Percentiles rank a stretch among this genome's conserved stretches.
Conservation (phyloP, 1,140 invertebrate species). For the Zaprionus ornatus region DNA sequence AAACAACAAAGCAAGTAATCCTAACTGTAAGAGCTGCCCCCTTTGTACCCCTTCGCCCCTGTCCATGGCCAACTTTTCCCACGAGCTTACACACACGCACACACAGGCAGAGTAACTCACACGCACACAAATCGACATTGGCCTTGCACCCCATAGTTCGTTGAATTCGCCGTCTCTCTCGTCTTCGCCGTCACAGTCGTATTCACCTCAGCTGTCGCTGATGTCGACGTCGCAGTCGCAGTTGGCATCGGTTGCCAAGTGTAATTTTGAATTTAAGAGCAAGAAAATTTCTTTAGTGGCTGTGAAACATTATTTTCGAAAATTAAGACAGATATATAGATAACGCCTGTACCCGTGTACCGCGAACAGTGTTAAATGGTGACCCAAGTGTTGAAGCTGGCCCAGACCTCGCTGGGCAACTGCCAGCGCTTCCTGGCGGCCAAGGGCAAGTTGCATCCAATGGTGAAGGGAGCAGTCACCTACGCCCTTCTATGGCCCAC, state of each 20-base stretch:
- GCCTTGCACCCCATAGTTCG: slow-evolving; percentile 7
- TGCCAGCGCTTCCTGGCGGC: slow-evolving; percentile 24
- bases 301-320: not conserved
- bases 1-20: not conserved
- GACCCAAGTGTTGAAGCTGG: slow-evolving; percentile 35
- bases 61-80: not conserved
- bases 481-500: slow-evolving; percentile 90
- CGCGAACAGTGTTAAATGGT: slow-evolving; percentile 32
- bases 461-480: slow-evolving; percentile 88
- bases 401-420: slow-evolving; percentile 38
- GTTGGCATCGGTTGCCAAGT: slow-evolving; percentile 3
- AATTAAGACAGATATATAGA: too few species aligned
- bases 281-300: not conserved
- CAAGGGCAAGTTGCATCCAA: slow-evolving; percentile 69
- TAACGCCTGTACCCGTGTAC: not conserved
- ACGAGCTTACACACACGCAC: not conserved
- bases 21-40: not conserved
- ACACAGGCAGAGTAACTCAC: not conserved
- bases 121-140: slow-evolving; percentile 5
- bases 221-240: not conserved
- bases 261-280: slow-evolving; percentile 6
- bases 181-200: not conserved
- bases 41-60: too few species aligned
- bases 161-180: slow-evolving; percentile 4
- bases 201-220: not conserved